phyloP scores from a whole-genome alignment of 2,113 vertebrate species.

The Noturus placidus region DNA sequence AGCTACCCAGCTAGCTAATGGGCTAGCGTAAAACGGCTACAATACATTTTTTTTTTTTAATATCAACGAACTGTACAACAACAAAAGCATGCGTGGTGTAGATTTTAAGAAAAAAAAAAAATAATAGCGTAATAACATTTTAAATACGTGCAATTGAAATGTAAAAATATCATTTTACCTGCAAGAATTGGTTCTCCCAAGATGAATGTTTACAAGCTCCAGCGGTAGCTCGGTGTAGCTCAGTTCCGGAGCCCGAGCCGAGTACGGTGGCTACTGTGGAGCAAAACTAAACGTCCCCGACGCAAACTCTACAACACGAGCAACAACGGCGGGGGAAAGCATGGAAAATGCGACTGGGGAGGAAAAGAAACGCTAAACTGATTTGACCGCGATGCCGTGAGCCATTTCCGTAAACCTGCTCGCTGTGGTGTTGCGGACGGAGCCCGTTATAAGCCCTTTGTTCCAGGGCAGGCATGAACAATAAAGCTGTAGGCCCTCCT shows the following conservation, averaged over 20 bases:
- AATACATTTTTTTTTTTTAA: neutral
- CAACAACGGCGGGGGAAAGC: neutral
- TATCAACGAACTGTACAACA: neutral
- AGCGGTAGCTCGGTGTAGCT: slow-evolving; percentile 61
- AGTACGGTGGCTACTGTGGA: slow-evolving; percentile 64
- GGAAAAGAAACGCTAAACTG: slow-evolving; percentile 56
- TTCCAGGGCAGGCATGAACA: slow-evolving; percentile 81
- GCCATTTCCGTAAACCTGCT: slow-evolving; percentile 64
- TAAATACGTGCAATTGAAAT: too few relatives aligned
- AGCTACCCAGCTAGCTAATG: neutral
- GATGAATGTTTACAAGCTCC: slow-evolving; percentile 73
- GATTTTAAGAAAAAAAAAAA: neutral
- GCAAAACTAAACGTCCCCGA: slow-evolving; percentile 65
- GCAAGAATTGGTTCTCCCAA: slow-evolving; percentile 65
- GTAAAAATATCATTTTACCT: slow-evolving; percentile 64
- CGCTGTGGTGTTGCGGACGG: slow-evolving; percentile 72
- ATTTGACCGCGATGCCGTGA: slow-evolving; percentile 69
- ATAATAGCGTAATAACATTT: neutral
- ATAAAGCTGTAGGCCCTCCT: slow-evolving; percentile 78
- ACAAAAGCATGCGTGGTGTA: neutral
- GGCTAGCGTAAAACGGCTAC: slow-evolving; percentile 15
- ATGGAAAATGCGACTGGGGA: neutral
- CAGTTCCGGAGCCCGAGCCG: slow-evolving; percentile 65
- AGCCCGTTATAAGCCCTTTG: slow-evolving; percentile 79
- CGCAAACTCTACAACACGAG: slow-evolving; percentile 47